These are phyloP conservation scores for Drosophila subsilvestris DNA, from an alignment of 2,888 invertebrate genomes.

Conservation along the genomic window DNA sequence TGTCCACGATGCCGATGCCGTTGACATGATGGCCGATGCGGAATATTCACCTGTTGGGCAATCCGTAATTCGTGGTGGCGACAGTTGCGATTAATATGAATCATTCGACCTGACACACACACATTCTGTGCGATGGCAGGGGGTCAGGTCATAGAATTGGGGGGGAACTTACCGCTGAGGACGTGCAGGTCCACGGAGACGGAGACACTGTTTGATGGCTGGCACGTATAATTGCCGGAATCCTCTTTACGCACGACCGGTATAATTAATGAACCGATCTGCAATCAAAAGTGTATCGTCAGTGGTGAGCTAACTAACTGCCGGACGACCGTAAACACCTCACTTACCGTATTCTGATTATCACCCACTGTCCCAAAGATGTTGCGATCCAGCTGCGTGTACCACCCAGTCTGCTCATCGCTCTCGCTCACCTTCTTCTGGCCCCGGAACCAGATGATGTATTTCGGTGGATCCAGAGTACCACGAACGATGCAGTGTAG, in stretches of 20 bases:
- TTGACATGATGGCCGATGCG: constrained; percentile 84
- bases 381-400: constrained; percentile 82
- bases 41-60: constrained; percentile 83
- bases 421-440: constrained; percentile 81
- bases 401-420: constrained; percentile 82
- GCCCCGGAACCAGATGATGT: constrained; percentile 96
- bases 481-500: constrained; percentile 95
- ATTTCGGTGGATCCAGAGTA: constrained; percentile 94
- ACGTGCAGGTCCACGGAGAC: constrained; percentile 95
- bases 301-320: constrained; percentile 21
- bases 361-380: constrained; percentile 81
- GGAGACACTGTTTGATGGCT: constrained; percentile 95
- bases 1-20: constrained; percentile 64
- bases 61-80: constrained; percentile 34
- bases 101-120: constrained; percentile 69
- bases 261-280: constrained; percentile 84
- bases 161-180: constrained; percentile 89
- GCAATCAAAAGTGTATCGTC: constrained; percentile 56
- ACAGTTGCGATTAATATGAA: constrained; percentile 78
- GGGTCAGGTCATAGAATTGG: background rate
- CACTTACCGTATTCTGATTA: constrained; percentile 83
- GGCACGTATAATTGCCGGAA: constrained; percentile 94
- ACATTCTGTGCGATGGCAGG: constrained; percentile 38
- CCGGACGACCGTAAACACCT: constrained; percentile 20
- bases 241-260: constrained; percentile 84